Base-by-base conservation (phyloP, 2,888 invertebrate genomes). In the Poecilobothrus nobilitatus region DNA sequence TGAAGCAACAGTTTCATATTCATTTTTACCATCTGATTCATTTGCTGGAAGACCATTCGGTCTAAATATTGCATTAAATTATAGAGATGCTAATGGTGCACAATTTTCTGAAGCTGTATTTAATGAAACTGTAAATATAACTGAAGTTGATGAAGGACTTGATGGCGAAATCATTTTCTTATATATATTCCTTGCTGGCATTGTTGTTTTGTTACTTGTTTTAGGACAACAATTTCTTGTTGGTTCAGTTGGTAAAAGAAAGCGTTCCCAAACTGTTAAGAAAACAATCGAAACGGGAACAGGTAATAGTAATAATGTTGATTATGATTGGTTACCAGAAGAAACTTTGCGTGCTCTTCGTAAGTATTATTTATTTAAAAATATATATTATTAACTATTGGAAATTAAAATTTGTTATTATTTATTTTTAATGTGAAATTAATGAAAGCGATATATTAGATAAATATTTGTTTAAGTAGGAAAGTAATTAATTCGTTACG, bases 101-200 rank as follows among this genome's bases (percentile, higher is more conserved):
- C 83, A 81, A 73, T 87, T 84, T 75, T 85, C 85, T 81, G 95
- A 95, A 81, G 94, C 97, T 64, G 95, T 99, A 4, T 99, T 94
- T 86, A 99, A 99, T 81, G 96, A 98, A 83, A 99, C 99, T 0
- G 87, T 99, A 41, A 93, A 93, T 82, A 93, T 99, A 69, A 88
- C 95, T 5, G 99, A 99, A 83, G 86, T 98, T 63, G 97, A 98
- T 74, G 96, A 97, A 82, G 97, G 97, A 68, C 85, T 99, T 70
- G 98, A 98, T 80, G 96, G 97, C 27, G 99, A 99, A 86, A 98
- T 97, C 27, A 94, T 98, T 86, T 99, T 99, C 89, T 84, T 99
- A 74, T 98, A 98, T 79, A 87, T 99, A 70, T 92, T 99, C 84
- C 86, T 99, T 72, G 93, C 92, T 22, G 97, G 95, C 4, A 90